Conservation (phyloP, 2,113 vertebrate species). For the Strigops habroptila region DNA sequence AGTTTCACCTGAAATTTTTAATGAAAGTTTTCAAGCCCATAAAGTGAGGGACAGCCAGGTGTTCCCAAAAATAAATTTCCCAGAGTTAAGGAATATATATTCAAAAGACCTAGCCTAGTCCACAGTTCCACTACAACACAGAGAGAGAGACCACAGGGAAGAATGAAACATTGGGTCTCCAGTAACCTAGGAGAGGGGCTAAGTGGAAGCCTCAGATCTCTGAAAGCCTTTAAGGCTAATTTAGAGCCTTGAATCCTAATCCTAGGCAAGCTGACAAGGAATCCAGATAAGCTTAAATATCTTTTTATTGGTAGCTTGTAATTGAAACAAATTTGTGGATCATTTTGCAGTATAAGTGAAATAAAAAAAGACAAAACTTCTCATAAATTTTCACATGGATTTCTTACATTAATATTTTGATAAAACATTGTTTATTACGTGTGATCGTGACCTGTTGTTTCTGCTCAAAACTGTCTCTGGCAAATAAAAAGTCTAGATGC, state of each 20-base stretch:
- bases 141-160: neutral
- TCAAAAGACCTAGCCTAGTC: neutral
- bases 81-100: neutral
- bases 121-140: neutral
- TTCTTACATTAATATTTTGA: neutral
- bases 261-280: neutral
- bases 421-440: neutral
- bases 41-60: neutral
- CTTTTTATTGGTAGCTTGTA: neutral
- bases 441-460: neutral
- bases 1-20: neutral
- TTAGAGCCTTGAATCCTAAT: neutral
- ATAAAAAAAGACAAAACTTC: neutral
- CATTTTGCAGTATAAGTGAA: neutral
- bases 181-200: neutral
- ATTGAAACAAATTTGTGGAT: neutral
- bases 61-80: neutral
- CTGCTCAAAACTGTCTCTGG: neutral
- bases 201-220: neutral
- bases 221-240: neutral
- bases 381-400: neutral
- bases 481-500: neutral
- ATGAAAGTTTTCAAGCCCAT: neutral
- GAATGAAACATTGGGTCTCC: neutral
- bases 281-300: neutral